Percentiles rank a stretch among this genome's conserved stretches.
phyloP scores from a whole-genome alignment of 2,797 vertebrate genomes.

The Esox masquinongy region DNA sequence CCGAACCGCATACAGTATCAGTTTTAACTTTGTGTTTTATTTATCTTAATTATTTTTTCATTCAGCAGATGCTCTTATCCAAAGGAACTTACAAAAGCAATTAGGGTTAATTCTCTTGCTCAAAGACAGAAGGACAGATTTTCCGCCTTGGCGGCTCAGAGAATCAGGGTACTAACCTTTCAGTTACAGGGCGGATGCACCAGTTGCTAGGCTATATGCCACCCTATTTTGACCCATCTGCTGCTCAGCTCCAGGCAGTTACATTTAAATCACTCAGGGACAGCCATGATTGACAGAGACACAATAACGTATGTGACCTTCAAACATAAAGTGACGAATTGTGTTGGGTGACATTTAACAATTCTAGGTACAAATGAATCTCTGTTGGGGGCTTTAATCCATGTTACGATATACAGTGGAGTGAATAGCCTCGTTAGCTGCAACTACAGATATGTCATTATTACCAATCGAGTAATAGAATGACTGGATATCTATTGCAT shows the following conservation, averaged over 20 bases:
- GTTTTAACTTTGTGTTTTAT: too few species aligned
- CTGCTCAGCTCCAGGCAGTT: not conserved
- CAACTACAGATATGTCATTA: not conserved
- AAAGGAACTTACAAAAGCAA: not conserved
- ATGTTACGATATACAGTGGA: not conserved
- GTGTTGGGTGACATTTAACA: not conserved
- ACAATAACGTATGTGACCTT: not conserved
- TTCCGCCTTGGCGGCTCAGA: too few species aligned
- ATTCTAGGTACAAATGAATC: not conserved
- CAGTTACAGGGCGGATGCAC: too few species aligned
- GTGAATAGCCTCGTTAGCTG: not conserved
- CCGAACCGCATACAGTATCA: not conserved
- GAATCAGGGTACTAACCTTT: too few species aligned
- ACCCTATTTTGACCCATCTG: not conserved
- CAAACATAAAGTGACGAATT: not conserved
- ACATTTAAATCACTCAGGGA: not conserved
- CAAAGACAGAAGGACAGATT: too few species aligned
- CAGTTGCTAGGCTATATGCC: too few species aligned
- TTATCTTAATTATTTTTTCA: too few species aligned
- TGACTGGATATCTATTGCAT: too few species aligned
- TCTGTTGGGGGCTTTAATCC: not conserved
- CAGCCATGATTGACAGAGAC: not conserved
- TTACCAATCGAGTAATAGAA: not conserved
- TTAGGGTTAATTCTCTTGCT: too few species aligned
- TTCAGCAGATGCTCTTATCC: too few species aligned